Evolutionary conservation across 2,113 vertebrate species (phyloP).

Genomic region (Nyctereutes procyonoides): DNA sequence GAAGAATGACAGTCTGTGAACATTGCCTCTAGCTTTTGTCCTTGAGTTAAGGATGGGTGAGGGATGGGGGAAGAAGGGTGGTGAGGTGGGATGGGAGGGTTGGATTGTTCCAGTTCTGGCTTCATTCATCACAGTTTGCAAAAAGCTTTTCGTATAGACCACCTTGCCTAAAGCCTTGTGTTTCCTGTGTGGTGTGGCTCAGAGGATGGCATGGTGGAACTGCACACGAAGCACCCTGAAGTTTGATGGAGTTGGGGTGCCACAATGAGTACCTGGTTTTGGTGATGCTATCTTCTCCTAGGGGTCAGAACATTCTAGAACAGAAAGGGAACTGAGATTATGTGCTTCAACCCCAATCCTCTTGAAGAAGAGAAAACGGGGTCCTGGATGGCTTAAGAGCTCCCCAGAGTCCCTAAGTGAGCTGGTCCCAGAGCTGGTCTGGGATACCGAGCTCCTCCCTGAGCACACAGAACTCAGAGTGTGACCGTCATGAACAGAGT

Average conservation of each 20-base stretch:
- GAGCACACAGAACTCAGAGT: neutral
- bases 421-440: neutral
- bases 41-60: neutral
- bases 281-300: neutral
- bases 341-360: neutral
- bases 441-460: too few species aligned
- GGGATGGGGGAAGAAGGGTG: neutral
- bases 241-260: neutral
- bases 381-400: neutral
- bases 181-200: neutral
- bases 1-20: neutral
- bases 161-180: neutral
- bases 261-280: neutral
- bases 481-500: fast-evolving
- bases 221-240: fast-evolving
- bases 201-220: fast-evolving
- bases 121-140: neutral
- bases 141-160: neutral
- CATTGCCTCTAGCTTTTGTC: neutral
- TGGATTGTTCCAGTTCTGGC: too few species aligned
- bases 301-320: neutral
- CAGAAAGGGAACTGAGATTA: neutral
- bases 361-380: neutral
- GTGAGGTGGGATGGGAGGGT: too few species aligned
- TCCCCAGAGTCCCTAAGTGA: neutral